Conservation (phyloP, 2,888 invertebrate species). For the Caenorhabditis drosophilae region DNA sequence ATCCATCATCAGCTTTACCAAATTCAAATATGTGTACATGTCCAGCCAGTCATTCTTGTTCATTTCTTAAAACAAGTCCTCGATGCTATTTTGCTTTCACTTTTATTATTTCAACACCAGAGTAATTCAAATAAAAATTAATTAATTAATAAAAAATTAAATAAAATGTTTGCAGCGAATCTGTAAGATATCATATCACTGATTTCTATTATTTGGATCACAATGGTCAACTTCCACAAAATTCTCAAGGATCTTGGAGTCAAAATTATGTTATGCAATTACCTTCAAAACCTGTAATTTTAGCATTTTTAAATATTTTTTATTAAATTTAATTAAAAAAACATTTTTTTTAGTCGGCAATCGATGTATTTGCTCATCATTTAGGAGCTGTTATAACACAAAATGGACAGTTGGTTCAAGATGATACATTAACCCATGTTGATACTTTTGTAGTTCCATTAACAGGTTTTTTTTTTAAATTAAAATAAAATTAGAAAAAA, state of each 20-base stretch:
- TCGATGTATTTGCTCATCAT: slow-evolving; percentile 58
- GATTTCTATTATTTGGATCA: slow-evolving; percentile 37
- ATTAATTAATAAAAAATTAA: slow-evolving; percentile 2
- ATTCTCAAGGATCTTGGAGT: slow-evolving; percentile 16
- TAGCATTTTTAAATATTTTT: neutral
- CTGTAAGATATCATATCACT: slow-evolving; percentile 43
- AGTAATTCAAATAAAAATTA: too few relatives aligned
- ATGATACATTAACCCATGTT: slow-evolving; percentile 50
- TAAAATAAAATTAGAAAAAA: neutral
- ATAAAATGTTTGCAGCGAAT: slow-evolving; percentile 19
- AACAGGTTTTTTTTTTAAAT: neutral
- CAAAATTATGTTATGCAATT: slow-evolving; percentile 32
- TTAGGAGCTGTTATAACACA: slow-evolving; percentile 50
- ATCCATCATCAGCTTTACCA: slow-evolving; percentile 41
- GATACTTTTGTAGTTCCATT: slow-evolving; percentile 56
- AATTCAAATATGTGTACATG: slow-evolving; percentile 43
- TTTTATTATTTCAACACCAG: slow-evolving; percentile 49
- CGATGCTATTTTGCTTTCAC: slow-evolving; percentile 48
- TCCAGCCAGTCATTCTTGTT: slow-evolving; percentile 36
- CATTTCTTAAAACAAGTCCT: slow-evolving; percentile 36
- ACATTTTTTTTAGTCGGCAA: slow-evolving; percentile 49
- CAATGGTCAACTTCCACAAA: slow-evolving; percentile 38
- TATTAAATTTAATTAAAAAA: neutral
- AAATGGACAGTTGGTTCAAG: slow-evolving; percentile 24
- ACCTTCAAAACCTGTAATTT: slow-evolving; percentile 29